Evolutionary conservation across 2,113 vertebrate species (phyloP).

Genomic region (Martes martes): DNA sequence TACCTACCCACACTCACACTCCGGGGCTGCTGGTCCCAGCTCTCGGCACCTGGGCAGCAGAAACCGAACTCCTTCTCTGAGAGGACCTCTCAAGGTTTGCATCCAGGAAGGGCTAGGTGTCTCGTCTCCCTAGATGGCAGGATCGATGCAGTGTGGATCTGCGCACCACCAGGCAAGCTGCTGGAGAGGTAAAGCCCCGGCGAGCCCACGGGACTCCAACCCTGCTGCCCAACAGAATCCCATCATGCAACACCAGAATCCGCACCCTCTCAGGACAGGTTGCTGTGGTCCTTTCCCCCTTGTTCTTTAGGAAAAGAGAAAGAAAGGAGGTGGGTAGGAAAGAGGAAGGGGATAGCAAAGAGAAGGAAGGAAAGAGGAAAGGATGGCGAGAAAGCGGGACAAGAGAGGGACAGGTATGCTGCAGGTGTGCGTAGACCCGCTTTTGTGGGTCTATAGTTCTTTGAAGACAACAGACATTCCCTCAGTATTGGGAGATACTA

Average conservation of each 20-base stretch:
- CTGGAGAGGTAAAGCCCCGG: not conserved
- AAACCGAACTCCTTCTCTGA: not conserved
- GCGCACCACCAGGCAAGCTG: fast-evolving
- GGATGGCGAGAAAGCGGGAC: fast-evolving
- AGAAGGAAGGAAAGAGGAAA: not conserved
- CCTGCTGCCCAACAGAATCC: not conserved
- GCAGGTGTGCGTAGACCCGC: fast-evolving
- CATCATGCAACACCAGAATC: fast-evolving
- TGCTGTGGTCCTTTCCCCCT: not conserved
- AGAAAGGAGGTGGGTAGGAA: not conserved
- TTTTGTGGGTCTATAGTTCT: not conserved
- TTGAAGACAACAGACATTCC: not conserved
- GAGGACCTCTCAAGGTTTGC: not conserved
- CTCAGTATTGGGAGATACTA: not conserved
- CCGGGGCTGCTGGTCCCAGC: not conserved
- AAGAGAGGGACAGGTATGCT: not conserved
- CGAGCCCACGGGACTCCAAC: not conserved
- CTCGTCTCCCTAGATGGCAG: fast-evolving
- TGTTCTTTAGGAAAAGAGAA: not conserved
- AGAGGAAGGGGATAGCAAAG: not conserved
- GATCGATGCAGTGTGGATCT: fast-evolving
- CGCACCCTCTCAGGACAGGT: no score
- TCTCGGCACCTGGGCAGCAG: fast-evolving
- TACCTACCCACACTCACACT: no score
- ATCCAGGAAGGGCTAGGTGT: not conserved